Percentiles rank a stretch among this genome's conserved stretches.
These are phyloP conservation scores for Girardia tigrina DNA, from an alignment of 2,888 invertebrate species.

Conservation along the genomic window DNA sequence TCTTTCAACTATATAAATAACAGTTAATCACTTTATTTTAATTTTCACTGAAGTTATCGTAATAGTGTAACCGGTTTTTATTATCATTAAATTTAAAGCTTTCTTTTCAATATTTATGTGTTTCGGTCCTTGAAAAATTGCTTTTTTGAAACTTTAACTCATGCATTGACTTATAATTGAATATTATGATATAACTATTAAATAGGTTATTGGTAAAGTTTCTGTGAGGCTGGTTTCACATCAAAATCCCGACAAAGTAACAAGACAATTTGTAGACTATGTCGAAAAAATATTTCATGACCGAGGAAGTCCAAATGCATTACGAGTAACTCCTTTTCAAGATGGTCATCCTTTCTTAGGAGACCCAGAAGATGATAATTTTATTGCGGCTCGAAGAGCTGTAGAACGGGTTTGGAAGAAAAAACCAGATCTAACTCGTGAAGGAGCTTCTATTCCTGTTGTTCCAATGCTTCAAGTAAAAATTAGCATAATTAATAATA, in stretches of 20 bases:
- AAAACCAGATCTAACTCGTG: slow-evolving; percentile 82
- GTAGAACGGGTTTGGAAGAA: slow-evolving; percentile 47
- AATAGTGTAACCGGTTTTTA: no score
- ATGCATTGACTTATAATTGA: no score
- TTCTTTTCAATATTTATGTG: no score
- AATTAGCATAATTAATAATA: no score
- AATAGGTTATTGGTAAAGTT: slow-evolving; percentile 82
- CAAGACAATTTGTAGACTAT: slow-evolving; percentile 64
- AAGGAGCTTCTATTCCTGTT: slow-evolving; percentile 93
- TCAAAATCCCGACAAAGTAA: slow-evolving; percentile 71
- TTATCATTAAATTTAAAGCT: no score
- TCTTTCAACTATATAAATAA: no score
- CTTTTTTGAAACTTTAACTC: no score
- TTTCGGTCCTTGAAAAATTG: no score
- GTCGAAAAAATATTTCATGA: slow-evolving; percentile 65
- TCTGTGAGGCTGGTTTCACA: slow-evolving; percentile 89
- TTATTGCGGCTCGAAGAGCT: slow-evolving; percentile 63
- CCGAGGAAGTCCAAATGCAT: slow-evolving; percentile 67
- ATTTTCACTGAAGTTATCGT: no score
- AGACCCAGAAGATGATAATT: slow-evolving; percentile 79
- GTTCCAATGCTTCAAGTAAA: slow-evolving; percentile 64
- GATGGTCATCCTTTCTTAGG: slow-evolving; percentile 82
- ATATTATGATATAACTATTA: not conserved
- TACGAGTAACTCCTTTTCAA: slow-evolving; percentile 54
- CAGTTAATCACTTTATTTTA: no score